phyloP scores from a whole-genome alignment of 2,113 vertebrate genomes.

The Hyla sarda region DNA sequence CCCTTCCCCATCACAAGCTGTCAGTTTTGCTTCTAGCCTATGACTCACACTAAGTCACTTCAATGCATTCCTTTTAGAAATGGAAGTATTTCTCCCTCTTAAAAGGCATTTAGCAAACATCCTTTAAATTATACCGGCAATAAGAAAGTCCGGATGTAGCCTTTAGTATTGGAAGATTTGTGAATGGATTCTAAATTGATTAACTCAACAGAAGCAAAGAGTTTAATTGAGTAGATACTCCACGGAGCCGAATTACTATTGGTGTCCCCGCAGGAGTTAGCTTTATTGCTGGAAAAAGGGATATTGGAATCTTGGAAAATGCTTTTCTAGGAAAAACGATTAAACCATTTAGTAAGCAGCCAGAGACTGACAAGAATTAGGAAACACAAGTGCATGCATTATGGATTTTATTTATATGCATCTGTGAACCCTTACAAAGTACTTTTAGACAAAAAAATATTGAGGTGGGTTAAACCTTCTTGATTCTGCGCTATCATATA shows the following conservation, averaged over 20 bases:
- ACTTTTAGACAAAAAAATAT: background rate
- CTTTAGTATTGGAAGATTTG: conserved; percentile 28
- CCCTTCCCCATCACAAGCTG: background rate
- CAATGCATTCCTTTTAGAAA: background rate
- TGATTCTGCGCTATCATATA: too few relatives aligned
- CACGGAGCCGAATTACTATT: conserved; percentile 1
- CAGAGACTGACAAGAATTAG: background rate
- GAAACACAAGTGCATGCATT: background rate
- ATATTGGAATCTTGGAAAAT: conserved; percentile 53
- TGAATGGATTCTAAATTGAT: conserved; percentile 49
- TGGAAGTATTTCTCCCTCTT: background rate
- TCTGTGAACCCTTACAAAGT: background rate
- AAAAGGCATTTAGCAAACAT: conserved; percentile 13
- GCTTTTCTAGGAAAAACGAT: conserved; percentile 32
- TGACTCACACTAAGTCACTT: background rate
- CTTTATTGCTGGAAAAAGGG: conserved; percentile 41
- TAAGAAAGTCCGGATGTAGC: conserved; percentile 4
- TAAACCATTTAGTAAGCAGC: conserved; percentile 2
- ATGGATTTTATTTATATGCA: background rate
- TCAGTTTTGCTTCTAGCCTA: conserved; percentile 2
- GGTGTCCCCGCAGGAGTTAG: conserved; percentile 14
- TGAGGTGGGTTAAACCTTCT: background rate
- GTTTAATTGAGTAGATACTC: conserved; percentile 32
- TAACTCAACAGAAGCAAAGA: conserved; percentile 34
- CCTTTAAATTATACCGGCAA: background rate